These are phyloP conservation scores for Sebastes elongatus DNA, from an alignment of 2,797 vertebrate genomes.

Conservation along the genomic window DNA sequence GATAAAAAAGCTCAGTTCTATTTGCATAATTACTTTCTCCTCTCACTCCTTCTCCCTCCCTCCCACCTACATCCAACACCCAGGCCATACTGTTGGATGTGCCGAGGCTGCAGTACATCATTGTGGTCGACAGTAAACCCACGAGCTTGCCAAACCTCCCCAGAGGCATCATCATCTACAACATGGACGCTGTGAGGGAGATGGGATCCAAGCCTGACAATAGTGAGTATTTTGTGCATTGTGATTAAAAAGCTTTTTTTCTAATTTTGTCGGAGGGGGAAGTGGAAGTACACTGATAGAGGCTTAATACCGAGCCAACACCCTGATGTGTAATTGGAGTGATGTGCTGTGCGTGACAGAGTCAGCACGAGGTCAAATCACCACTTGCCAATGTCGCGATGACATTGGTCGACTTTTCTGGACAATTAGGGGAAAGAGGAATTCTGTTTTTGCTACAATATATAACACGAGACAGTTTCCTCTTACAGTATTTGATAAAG, in stretches of 20 bases:
- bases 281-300: slow-evolving; percentile 36
- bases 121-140: slow-evolving; percentile 91
- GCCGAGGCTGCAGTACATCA: slow-evolving; percentile 89
- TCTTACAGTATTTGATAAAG: background rate
- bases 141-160: slow-evolving; percentile 87
- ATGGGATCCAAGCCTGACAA: slow-evolving; percentile 87
- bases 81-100: slow-evolving; percentile 92
- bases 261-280: slow-evolving; percentile 48
- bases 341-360: slow-evolving; percentile 28
- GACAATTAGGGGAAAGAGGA: background rate
- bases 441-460: background rate
- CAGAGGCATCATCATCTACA: slow-evolving; percentile 90
- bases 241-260: slow-evolving; percentile 64
- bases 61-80: background rate
- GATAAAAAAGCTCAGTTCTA: background rate
- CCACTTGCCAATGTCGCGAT: background rate
- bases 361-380: slow-evolving; percentile 28
- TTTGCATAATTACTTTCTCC: slow-evolving; percentile 14
- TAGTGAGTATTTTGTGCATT: slow-evolving; percentile 77
- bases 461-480: background rate
- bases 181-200: slow-evolving; percentile 91
- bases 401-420: background rate
- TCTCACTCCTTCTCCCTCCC: background rate
- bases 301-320: slow-evolving; percentile 56
- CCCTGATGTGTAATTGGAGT: slow-evolving; percentile 51